Evolutionary conservation across 2,888 invertebrate genomes (phyloP).

Genomic region (Heteropelma amictum): DNA sequence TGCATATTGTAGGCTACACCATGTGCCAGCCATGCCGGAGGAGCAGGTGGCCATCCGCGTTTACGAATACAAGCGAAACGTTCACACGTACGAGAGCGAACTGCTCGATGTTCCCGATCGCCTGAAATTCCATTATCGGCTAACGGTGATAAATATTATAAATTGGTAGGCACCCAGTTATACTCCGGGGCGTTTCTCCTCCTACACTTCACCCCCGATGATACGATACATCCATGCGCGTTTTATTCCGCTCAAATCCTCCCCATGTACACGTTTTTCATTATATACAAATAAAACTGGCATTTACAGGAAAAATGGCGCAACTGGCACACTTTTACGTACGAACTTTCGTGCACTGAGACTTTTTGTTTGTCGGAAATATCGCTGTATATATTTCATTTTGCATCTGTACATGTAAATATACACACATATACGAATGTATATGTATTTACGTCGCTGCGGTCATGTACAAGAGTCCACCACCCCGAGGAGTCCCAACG

Average conservation of each 20-base stretch:
- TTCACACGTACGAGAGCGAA: constrained; percentile 1
- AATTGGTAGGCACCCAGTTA: constrained; percentile 67
- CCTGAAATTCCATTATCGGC: constrained; percentile 75
- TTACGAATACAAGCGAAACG: constrained; percentile 5
- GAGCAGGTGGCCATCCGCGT: constrained; percentile 35
- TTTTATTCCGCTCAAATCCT: no score
- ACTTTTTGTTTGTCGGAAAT: background rate
- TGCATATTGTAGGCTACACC: constrained; percentile 32
- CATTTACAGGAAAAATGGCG: background rate
- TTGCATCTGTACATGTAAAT: background rate
- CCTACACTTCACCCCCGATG: constrained; percentile 28
- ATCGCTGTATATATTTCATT: no score
- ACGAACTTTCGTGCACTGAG: background rate
- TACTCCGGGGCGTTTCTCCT: constrained; percentile 22
- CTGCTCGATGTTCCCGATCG: constrained; percentile 40
- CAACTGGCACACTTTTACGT: background rate
- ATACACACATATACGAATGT: background rate
- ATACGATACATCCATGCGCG: no score
- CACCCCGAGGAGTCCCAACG: constrained; percentile 38
- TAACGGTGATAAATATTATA: constrained; percentile 76
- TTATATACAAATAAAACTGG: background rate
- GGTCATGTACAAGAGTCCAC: constrained; percentile 20
- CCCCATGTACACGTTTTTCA: constrained; percentile 1
- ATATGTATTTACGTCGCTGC: constrained; percentile 15
- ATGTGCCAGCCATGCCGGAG: background rate